Evolutionary conservation across 2,113 vertebrate species (phyloP), one percentile per base, ranked within the genome.

Genomic region (Hemicordylus capensis): DNA sequence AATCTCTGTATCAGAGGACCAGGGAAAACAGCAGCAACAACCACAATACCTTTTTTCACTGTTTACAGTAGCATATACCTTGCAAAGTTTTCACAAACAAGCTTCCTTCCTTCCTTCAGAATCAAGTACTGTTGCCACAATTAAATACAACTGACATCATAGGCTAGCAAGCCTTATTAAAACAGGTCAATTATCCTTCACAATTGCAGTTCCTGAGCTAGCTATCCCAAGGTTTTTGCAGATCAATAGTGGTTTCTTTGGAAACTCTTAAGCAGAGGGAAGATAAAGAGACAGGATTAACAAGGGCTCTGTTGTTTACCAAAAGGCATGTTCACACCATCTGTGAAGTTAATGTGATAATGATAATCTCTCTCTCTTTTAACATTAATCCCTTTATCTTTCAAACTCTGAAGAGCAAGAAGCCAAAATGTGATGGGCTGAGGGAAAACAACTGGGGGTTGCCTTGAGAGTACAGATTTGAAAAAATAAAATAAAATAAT

Each of bases 241-340:
- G 85, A 86, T 80, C 90, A 69, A 7, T 89, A 91, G 42, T 24
- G 46, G 72, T 85, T 91, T 86, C 88, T 91, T 83, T 86, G 31
- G 70, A 90, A 87, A 56, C 64, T 87, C 34, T 76, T 73, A 0
- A 4, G 86, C 46, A 44, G 89, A 72, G 64, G 93, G 86, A 90
- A 90, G 86, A 94, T 28, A 39, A 89, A 2, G 6, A 42, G 12
- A 85, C 19, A 76, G 64, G 8, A 87, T 74, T 63, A 80, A 58
- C 11, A 9, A 17, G 19, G 66, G 64, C 59, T 86, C 4, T 59
- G 81, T 66, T 46, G 85, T 89, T 56, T 89, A 79, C 67, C 72
- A 81, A 89, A 85, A 34, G 79, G 84, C 84, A 76, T 28, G 51
- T 78, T 83, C 42, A 5, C 56, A 4, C 59, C 85, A 69, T 87